Conservation (phyloP, 2,113 vertebrate species). For the Macroglossus sobrinus region DNA sequence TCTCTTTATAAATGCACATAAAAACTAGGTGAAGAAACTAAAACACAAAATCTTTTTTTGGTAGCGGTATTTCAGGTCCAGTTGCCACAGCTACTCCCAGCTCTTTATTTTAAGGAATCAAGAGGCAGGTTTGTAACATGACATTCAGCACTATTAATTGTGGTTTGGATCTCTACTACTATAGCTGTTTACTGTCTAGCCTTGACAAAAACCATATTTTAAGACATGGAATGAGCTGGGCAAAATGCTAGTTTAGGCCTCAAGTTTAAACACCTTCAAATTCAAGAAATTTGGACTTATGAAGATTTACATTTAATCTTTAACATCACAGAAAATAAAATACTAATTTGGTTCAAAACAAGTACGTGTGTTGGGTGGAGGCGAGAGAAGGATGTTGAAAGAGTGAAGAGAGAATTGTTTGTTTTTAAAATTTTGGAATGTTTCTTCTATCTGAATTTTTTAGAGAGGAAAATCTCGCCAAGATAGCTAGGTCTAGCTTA, state of each 20-base stretch:
- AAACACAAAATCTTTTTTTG: slow-evolving; percentile 42
- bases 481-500: slow-evolving; percentile 34
- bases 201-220: slow-evolving; percentile 51
- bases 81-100: slow-evolving; percentile 35
- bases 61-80: slow-evolving; percentile 37
- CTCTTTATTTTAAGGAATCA: slow-evolving; percentile 49
- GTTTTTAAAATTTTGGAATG: slow-evolving; percentile 26
- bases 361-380: background rate
- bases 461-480: background rate
- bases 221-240: slow-evolving; percentile 7
- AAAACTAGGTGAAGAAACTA: slow-evolving; percentile 67
- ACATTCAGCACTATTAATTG: slow-evolving; percentile 45
- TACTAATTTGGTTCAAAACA: slow-evolving; percentile 5
- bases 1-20: slow-evolving; percentile 66
- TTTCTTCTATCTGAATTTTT: slow-evolving; percentile 12
- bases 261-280: slow-evolving; percentile 42
- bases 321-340: slow-evolving; percentile 43
- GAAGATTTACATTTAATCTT: slow-evolving; percentile 38
- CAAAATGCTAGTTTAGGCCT: background rate
- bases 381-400: background rate
- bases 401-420: background rate
- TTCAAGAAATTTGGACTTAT: background rate
- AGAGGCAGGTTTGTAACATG: slow-evolving; percentile 32
- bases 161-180: background rate
- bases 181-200: slow-evolving; percentile 37